Conservation (phyloP, 2,113 vertebrate species). For the Malurus cyaneus region DNA sequence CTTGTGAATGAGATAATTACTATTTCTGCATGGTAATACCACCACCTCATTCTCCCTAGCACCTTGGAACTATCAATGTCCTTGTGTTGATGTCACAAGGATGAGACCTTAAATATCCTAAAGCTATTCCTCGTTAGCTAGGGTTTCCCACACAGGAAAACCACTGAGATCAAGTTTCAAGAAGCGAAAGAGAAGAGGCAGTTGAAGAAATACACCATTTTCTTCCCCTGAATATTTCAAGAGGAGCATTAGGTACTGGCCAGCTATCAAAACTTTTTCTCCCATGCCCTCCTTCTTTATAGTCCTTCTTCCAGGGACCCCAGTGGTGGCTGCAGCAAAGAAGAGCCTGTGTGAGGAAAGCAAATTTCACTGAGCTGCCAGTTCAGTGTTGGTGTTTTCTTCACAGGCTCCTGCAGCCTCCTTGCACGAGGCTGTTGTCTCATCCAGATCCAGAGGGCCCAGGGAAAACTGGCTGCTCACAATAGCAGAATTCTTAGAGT, state of each 20-base stretch:
- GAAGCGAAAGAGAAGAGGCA: accelerated
- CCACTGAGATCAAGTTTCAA: background rate
- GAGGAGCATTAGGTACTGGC: background rate
- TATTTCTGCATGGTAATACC: background rate
- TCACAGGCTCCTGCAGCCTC: background rate
- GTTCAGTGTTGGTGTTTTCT: background rate
- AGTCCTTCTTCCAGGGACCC: background rate
- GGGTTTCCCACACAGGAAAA: background rate
- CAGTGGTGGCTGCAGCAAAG: background rate
- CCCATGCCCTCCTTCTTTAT: background rate
- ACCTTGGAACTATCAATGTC: background rate
- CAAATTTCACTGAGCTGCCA: background rate
- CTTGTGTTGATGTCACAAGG: background rate
- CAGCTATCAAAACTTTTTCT: background rate
- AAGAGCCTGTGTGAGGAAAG: background rate
- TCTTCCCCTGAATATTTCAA: background rate
- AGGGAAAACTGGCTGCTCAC: background rate
- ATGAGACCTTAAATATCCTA: background rate
- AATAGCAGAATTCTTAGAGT: background rate
- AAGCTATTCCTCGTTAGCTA: background rate
- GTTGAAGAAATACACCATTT: background rate
- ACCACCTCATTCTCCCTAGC: background rate
- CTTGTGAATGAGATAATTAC: background rate
- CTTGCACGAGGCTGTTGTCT: background rate
- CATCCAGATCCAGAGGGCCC: background rate